Conservation (phyloP, 2,113 vertebrate species). For the Ornithorhynchus anatinus region DNA sequence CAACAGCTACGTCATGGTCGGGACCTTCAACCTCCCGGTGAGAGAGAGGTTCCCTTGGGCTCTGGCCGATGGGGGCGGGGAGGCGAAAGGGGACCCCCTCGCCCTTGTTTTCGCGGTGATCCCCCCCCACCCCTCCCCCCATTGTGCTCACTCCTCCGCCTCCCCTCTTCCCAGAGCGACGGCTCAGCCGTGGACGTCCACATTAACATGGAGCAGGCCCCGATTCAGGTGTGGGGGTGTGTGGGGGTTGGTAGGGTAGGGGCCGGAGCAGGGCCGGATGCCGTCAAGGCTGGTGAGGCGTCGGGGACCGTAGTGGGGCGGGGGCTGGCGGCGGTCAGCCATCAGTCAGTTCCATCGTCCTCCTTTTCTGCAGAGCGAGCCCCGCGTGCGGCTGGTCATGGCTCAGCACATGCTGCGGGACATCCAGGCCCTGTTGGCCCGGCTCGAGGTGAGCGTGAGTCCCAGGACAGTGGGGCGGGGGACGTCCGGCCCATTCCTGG, state of each 20-base stretch:
- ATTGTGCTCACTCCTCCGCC: not conserved
- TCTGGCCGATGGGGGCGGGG: not conserved
- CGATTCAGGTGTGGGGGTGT: constrained; percentile 67
- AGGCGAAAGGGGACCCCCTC: no score
- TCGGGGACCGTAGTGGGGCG: not conserved
- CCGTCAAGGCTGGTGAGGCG: not conserved
- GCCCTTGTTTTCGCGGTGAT: constrained; percentile 43
- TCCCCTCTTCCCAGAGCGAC: constrained; percentile 59
- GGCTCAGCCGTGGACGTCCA: constrained; percentile 86
- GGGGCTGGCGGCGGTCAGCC: not conserved
- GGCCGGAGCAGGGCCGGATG: constrained; percentile 8
- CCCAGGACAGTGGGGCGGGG: no score
- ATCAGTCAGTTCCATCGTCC: not conserved
- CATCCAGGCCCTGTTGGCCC: constrained; percentile 77
- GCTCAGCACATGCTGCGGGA: constrained; percentile 89
- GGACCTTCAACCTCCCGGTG: constrained; percentile 91
- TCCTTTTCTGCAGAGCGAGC: constrained; percentile 78
- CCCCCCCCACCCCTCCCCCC: constrained; percentile 30
- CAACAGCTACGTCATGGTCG: constrained; percentile 94
- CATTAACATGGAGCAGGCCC: constrained; percentile 86
- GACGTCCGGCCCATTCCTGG: no score
- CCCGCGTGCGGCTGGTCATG: constrained; percentile 84
- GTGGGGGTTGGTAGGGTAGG: constrained; percentile 58
- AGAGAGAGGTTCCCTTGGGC: constrained; percentile 68
- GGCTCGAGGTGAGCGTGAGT: constrained; percentile 84